Evolutionary conservation across 2,888 invertebrate species (phyloP).

Genomic region (Eupithecia tripunctaria): DNA sequence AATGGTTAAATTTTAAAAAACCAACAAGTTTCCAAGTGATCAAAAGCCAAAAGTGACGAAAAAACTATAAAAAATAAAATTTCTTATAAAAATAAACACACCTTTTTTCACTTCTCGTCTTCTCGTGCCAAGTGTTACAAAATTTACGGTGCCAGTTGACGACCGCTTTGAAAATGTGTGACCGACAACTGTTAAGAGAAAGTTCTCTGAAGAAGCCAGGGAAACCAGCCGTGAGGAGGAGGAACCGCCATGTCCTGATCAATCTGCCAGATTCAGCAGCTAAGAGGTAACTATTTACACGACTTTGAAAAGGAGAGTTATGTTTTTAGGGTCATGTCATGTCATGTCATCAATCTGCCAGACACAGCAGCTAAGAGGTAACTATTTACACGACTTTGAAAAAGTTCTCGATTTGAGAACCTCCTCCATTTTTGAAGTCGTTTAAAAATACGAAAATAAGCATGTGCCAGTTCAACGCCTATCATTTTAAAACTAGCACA

Average conservation of each 20-base stretch:
- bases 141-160: not conserved
- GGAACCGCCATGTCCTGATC: conserved; percentile 68
- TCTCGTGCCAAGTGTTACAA: not conserved
- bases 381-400: not conserved
- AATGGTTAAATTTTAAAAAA: not conserved
- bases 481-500: not conserved
- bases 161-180: conserved; percentile 43
- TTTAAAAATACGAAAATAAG: too few relatives aligned
- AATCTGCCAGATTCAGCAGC: conserved; percentile 62
- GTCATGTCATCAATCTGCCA: conserved; percentile 70
- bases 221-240: conserved; percentile 50
- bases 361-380: conserved; percentile 61
- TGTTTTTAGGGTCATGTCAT: conserved; percentile 48
- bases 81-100: not conserved
- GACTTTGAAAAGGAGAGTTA: not conserved
- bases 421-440: too few relatives aligned
- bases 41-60: not conserved
- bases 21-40: not conserved
- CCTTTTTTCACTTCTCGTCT: not conserved
- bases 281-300: conserved; percentile 52
- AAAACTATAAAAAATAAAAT: not conserved
- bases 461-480: not conserved
- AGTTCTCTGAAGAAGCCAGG: conserved; percentile 66
- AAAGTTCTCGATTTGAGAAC: too few relatives aligned
- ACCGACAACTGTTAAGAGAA: conserved; percentile 61